Evolutionary conservation across 2,113 vertebrate species (phyloP).

Genomic region (Nanorana parkeri): DNA sequence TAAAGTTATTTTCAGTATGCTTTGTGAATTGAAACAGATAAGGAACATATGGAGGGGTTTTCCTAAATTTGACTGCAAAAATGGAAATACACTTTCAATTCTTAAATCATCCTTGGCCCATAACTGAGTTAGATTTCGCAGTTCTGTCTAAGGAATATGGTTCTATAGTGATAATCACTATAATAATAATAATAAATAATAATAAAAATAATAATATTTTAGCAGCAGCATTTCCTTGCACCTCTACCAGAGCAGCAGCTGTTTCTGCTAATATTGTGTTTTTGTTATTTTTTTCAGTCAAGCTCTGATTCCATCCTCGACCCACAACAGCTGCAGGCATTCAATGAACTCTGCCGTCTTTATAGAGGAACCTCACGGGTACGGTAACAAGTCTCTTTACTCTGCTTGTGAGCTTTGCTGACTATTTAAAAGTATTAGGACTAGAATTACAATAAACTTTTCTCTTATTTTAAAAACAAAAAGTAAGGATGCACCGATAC

Average conservation of each 20-base stretch:
- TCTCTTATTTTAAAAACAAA: background rate
- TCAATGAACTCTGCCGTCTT: conserved; percentile 88
- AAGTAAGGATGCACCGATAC: no score
- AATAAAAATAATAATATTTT: background rate
- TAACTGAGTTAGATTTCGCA: no score
- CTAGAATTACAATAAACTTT: background rate
- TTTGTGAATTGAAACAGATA: no score
- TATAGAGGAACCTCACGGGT: conserved; percentile 92
- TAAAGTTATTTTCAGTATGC: no score
- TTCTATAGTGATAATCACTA: no score
- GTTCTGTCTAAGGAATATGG: background rate
- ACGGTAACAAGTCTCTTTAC: conserved; percentile 57
- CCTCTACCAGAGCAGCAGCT: background rate
- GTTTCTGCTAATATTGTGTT: conserved; percentile 20
- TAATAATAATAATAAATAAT: background rate
- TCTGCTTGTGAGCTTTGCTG: conserved; percentile 3
- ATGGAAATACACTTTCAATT: no score
- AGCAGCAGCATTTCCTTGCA: background rate
- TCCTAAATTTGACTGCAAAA: no score
- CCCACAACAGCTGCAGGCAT: conserved; percentile 91
- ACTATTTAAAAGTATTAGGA: conserved; percentile 22
- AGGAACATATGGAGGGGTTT: no score
- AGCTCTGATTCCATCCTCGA: conserved; percentile 80
- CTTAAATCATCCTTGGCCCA: no score
- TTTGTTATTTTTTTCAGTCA: conserved; percentile 70